A percentile compares a stretch with the other conserved stretches of the same genome.
phyloP scores from a whole-genome alignment of 2,797 vertebrate species.

The Peromyscus attwateri region DNA sequence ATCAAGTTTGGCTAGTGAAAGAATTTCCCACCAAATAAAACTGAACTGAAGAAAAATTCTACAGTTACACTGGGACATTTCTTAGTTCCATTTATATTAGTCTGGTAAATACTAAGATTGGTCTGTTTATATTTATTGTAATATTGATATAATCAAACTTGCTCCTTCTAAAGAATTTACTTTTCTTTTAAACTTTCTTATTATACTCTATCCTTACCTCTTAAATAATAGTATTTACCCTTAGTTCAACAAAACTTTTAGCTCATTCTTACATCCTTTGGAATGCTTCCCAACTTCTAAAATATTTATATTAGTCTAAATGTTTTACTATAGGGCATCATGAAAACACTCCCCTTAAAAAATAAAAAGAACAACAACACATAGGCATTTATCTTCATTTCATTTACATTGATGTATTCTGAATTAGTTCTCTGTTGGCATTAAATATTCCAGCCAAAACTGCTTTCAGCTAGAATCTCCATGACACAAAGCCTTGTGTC shows the following conservation, averaged over 20 bases:
- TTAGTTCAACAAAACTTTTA: slow-evolving; percentile 17
- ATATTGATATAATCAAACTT: background rate
- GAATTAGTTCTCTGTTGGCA: background rate
- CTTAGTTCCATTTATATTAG: background rate
- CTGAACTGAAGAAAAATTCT: slow-evolving; percentile 27
- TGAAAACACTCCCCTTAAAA: background rate
- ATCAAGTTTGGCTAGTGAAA: slow-evolving; percentile 58
- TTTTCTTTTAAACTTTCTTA: slow-evolving; percentile 21
- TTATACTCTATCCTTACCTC: slow-evolving; percentile 10
- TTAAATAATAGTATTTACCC: background rate
- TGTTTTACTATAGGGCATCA: background rate
- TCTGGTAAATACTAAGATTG: slow-evolving; percentile 3
- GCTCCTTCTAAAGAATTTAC: background rate
- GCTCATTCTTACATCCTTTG: background rate
- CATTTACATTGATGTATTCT: slow-evolving; percentile 37
- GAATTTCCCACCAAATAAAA: slow-evolving; percentile 53
- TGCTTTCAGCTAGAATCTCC: background rate
- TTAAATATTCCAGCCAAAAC: slow-evolving; percentile 28
- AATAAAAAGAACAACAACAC: background rate
- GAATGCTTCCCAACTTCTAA: background rate
- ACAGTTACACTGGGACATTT: background rate
- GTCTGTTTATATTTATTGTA: slow-evolving; percentile 57
- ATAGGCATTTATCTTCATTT: slow-evolving; percentile 5
- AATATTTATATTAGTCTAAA: slow-evolving; percentile 5
- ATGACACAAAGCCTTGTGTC: background rate